phyloP scores from a whole-genome alignment of 2,888 invertebrate genomes.

The Zootermopsis nevadensis region DNA sequence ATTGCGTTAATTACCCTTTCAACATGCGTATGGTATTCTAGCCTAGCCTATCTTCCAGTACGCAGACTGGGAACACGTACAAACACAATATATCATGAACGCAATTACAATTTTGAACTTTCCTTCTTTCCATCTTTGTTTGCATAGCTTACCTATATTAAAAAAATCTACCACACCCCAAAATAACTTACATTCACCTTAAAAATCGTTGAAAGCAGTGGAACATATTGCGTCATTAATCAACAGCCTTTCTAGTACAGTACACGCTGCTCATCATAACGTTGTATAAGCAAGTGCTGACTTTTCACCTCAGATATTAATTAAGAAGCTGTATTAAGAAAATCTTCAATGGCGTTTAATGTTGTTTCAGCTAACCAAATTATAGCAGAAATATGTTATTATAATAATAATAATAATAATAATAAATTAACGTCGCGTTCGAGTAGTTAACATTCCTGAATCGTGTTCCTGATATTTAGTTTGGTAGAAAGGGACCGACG shows the following conservation, averaged over 20 bases:
- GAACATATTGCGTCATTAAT: neutral
- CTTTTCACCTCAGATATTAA: neutral
- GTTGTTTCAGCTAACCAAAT: too few species aligned
- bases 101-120: neutral
- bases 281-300: neutral
- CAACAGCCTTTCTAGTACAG: neutral
- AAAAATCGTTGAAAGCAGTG: neutral
- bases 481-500: too few species aligned
- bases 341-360: too few species aligned
- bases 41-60: neutral
- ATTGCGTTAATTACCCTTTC: constrained; percentile 13
- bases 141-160: neutral
- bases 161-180: neutral
- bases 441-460: too few species aligned
- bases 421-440: too few species aligned
- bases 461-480: too few species aligned
- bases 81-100: constrained; percentile 11
- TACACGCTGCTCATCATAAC: neutral
- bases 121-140: constrained; percentile 9
- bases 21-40: neutral
- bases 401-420: too few species aligned
- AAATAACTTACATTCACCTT: neutral
- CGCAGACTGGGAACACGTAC: neutral
- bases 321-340: neutral
- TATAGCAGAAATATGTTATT: too few species aligned